These are phyloP conservation scores for Embiotoca jacksoni DNA, from an alignment of 2,113 vertebrate genomes.

Conservation along the genomic window DNA sequence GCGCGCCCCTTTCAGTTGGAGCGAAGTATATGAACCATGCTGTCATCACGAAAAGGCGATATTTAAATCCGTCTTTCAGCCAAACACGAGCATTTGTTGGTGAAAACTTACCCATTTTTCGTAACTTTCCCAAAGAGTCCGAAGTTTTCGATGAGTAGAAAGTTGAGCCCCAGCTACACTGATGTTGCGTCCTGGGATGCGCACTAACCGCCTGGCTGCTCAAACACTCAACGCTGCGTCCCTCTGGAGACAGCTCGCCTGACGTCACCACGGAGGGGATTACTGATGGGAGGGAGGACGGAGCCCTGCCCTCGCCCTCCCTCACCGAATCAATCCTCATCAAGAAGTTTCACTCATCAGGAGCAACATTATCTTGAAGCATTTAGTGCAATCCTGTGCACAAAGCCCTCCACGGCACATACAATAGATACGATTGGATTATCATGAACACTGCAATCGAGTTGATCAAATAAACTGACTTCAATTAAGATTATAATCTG, in stretches of 20 bases:
- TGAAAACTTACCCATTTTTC: conserved; percentile 76
- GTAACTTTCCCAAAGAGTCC: conserved; percentile 43
- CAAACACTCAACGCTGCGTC: conserved; percentile 52
- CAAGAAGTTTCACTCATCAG: conserved; percentile 23
- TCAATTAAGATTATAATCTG: not conserved
- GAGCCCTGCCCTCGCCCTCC: not conserved
- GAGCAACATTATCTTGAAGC: conserved; percentile 5
- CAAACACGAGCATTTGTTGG: not conserved
- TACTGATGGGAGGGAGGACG: conserved; percentile 64
- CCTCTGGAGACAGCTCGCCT: conserved; percentile 68
- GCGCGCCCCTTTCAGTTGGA: conserved; percentile 33
- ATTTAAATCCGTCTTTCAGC: not conserved
- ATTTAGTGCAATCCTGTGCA: not conserved
- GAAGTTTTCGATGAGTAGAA: conserved; percentile 55
- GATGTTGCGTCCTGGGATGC: conserved; percentile 74
- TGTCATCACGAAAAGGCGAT: not conserved
- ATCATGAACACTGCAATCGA: not conserved
- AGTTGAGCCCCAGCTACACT: conserved; percentile 63
- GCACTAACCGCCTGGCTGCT: conserved; percentile 68
- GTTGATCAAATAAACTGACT: not conserved
- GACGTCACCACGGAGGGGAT: conserved; percentile 80
- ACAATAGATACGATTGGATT: not conserved
- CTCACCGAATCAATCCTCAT: conserved; percentile 3
- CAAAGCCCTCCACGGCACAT: conserved; percentile 11
- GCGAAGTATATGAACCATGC: not conserved